Base-by-base conservation (phyloP, 2,797 vertebrate genomes). In the Epinephelus malabaricus region DNA sequence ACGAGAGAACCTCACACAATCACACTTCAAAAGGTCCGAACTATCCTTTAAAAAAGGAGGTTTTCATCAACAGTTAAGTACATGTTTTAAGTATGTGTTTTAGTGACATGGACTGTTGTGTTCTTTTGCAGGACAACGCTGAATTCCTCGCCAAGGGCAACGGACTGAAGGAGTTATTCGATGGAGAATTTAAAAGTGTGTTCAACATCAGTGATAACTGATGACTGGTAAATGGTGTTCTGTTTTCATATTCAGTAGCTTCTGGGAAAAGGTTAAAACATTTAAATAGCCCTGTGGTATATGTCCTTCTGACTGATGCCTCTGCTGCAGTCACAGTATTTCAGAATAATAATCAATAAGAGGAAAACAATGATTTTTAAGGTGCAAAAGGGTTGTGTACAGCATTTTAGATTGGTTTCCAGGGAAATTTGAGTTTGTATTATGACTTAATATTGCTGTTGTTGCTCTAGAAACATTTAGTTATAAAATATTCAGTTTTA, bases 121-220 rank as follows among this genome's bases (percentile, higher is more conserved):
- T 63, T 83, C 27, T 86, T 65, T 82, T 83, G 21, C 89, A 96
- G 95, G 67, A 63, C 2, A 89, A 93, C 53, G 18, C 64, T 1
- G 70, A 86, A 45, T 68, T 84, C 43, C 60, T 63, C 4, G 6
- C 10, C 5, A 38, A 30, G 15, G 88, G 90, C 0, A 9, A 62
- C 62, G 73, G 5, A 27, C 81, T 95, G 49, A 86, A 79, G 30
- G 19, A 86, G 46, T 55, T 90, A 18, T 95, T 95, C 86, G 78
- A 94, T 3, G 4, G 2, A 25, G 85, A 93, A 73, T 90, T 95
- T 21, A 80, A 61, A 45, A 88, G 27, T 0, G 75, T 86, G 61
- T 94, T 96, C 74, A 84, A 76, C 60, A 89, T 95, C 62, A 8
- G 23, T 8, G 59, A 86, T 49, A 38, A 46, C 38, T 17, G 34